Base-by-base conservation (phyloP, 2,797 vertebrate species). In the Galaxias olidus region DNA sequence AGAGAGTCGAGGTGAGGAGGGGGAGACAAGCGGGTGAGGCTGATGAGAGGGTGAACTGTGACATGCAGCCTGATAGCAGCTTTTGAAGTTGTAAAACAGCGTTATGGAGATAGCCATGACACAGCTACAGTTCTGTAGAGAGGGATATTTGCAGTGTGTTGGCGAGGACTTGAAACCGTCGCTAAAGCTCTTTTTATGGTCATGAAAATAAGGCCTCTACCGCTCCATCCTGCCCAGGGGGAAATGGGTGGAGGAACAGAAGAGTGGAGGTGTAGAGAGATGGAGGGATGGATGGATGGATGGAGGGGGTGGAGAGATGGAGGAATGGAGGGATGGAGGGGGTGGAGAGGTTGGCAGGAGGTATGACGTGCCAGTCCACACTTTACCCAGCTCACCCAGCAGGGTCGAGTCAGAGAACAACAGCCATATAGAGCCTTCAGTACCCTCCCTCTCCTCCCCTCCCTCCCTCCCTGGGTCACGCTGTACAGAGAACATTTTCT, bases 121-220 rank as follows among this genome's bases (percentile, higher is more conserved):
- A 30, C 30, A 30, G 30, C 30, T 30, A 30, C 30, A 3, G 30
- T 30, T 30, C 30, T 30, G 30, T 30, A 30, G 30, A 30, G 6
- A 30, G 30, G 30, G n/a, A n/a, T n/a, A n/a, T 6, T 30, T 2
- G 30, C 30, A 30, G 30, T 6, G 2, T 2, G 30, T 30, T 30
- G 30, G 30, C 30, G 6, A 3, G 2, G 30, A 30, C 30, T 30
- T 30, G 30, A 30, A 6, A 6, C 30, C 30, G 6, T 30, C 6
- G 30, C 30, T 30, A 49, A 46, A 17, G 50, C 59, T 68, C 68
- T 57, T 76, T 80, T 82, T 72, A 81, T 67, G 80, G 75, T 55
- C 55, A n/a, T 69, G 58, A 11, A 61, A 56, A 55, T 62, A 55
- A 30, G 30, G 30, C 3, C 30, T 30, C 6, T 30, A 30, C 6